These are phyloP conservation scores for Dolomedes plantarius DNA, from an alignment of 2,888 invertebrate species.

Conservation along the genomic window DNA sequence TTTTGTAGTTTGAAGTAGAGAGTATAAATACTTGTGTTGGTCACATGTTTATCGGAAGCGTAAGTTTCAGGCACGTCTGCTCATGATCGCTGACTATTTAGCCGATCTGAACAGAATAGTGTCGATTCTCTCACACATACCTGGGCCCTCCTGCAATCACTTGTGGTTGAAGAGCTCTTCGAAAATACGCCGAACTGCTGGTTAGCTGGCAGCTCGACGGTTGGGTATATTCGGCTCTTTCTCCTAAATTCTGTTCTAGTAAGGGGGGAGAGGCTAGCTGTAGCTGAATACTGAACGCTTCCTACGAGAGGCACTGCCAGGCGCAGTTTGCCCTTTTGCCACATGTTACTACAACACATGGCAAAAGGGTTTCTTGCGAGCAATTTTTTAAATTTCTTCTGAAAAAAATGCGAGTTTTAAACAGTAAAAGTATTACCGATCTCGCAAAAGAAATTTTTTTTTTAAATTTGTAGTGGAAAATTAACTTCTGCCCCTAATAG, in stretches of 20 bases:
- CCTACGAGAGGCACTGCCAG: conserved; percentile 53
- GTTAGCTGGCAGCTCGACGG: conserved; percentile 42
- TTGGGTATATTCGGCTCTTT: conserved; percentile 66
- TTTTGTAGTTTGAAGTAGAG: too few relatives aligned
- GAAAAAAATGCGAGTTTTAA: too few relatives aligned
- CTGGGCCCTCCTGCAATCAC: conserved; percentile 11
- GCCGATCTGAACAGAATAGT: conserved; percentile 65
- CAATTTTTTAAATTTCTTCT: too few relatives aligned
- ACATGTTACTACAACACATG: too few relatives aligned
- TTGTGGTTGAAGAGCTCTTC: conserved; percentile 18
- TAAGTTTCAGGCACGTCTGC: conserved; percentile 54
- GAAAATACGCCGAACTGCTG: conserved; percentile 36
- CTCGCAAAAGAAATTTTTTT: too few relatives aligned
- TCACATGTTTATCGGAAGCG: conserved; percentile 1
- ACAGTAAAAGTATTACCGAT: too few relatives aligned
- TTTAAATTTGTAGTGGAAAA: too few relatives aligned
- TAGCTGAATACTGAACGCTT: conserved; percentile 48
- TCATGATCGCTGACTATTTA: conserved; percentile 64
- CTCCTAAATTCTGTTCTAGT: conserved; percentile 45
- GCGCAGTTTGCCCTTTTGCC: conserved; percentile 57
- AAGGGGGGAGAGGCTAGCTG: conserved; percentile 54
- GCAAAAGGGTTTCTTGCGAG: too few relatives aligned
- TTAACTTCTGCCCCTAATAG: too few relatives aligned
- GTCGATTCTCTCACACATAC: conserved; percentile 49
- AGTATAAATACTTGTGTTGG: not conserved